A percentile compares a stretch with the other conserved stretches of the same genome.
Evolutionary conservation across 1,140 invertebrate genomes (phyloP).

Genomic region (Parasteatoda tepidariorum): DNA sequence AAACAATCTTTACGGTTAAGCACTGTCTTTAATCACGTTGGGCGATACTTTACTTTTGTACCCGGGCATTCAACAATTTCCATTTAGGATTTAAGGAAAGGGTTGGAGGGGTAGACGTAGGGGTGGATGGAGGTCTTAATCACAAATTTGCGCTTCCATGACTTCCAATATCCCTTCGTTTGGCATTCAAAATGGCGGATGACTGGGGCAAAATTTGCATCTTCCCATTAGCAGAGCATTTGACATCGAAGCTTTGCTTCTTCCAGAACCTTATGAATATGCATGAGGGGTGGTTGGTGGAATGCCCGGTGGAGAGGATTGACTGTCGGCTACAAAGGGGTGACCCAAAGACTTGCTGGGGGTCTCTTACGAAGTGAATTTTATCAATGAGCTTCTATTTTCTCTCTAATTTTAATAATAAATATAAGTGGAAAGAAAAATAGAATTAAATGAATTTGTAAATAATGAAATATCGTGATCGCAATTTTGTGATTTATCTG

Average conservation of each 20-base stretch:
- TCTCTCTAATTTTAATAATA: no score
- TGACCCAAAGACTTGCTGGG: conserved; percentile 3
- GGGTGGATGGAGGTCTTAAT: conserved; percentile 19
- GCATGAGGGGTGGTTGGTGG: conserved; percentile 20
- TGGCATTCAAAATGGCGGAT: conserved; percentile 45
- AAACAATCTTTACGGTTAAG: conserved; percentile 48
- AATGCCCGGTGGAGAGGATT: background rate
- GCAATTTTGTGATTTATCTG: no score
- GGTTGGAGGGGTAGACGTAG: background rate
- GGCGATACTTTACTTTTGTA: conserved; percentile 55
- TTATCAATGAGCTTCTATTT: background rate
- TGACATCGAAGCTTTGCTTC: conserved; percentile 34
- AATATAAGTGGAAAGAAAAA: no score
- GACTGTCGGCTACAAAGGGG: conserved; percentile 41
- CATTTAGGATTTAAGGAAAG: conserved; percentile 38
- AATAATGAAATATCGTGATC: no score
- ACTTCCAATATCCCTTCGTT: conserved; percentile 53
- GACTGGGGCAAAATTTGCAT: conserved; percentile 34
- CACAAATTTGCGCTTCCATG: conserved; percentile 54
- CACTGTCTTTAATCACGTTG: conserved; percentile 51
- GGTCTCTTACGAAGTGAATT: background rate
- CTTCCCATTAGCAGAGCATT: conserved; percentile 45
- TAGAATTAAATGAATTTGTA: no score
- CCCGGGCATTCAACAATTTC: conserved; percentile 49
- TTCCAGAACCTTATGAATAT: conserved; percentile 27